Evolutionary conservation across 1,140 invertebrate genomes (phyloP).

Genomic region (Heliconius melpomene): DNA sequence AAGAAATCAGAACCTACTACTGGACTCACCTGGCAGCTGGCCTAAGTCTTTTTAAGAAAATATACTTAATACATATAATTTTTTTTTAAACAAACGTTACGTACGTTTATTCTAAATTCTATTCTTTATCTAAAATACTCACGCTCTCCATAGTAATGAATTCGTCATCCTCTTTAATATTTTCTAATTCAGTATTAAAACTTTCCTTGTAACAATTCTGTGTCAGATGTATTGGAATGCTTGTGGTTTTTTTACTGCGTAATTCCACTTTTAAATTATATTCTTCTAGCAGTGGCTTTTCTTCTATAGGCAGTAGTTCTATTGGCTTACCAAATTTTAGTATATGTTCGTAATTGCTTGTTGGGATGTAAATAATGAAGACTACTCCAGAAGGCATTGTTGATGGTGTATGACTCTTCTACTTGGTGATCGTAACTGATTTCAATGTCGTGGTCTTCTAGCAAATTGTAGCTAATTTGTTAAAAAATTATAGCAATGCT

Average conservation of each 20-base stretch:
- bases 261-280: constrained; percentile 62
- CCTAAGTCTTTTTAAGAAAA: too few relatives aligned
- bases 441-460: constrained; percentile 38
- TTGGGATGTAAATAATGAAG: constrained; percentile 68
- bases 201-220: constrained; percentile 65
- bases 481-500: constrained; percentile 34
- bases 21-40: too few relatives aligned
- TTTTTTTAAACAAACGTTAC: too few relatives aligned
- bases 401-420: not conserved
- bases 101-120: too few relatives aligned
- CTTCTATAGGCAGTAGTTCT: constrained; percentile 53
- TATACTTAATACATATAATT: too few relatives aligned
- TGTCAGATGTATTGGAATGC: constrained; percentile 67
- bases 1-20: too few relatives aligned
- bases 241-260: constrained; percentile 62
- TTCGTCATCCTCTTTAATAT: constrained; percentile 61
- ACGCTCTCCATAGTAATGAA: constrained; percentile 73
- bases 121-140: constrained; percentile 49
- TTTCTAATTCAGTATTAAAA: constrained; percentile 57
- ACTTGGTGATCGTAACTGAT: not conserved
- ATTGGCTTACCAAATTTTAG: constrained; percentile 67
- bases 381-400: constrained; percentile 66
- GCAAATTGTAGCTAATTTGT: constrained; percentile 48
- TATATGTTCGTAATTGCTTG: constrained; percentile 67
- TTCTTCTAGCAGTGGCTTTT: constrained; percentile 39